phyloP scores from a whole-genome alignment of 1,140 invertebrate species.

The Trypoxylus dichotomus region DNA sequence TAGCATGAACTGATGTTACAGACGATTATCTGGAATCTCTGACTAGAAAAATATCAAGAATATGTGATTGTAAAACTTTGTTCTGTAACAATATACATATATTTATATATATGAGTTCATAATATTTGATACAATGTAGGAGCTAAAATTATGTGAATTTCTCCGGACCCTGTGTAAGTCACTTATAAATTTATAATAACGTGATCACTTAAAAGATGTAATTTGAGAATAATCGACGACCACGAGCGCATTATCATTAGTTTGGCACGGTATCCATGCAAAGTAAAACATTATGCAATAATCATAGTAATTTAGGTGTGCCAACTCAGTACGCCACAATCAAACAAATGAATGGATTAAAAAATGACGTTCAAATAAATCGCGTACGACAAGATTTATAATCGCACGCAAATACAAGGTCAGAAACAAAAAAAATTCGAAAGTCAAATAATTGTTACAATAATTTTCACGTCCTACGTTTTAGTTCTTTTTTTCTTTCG shows the following conservation, averaged over 20 bases:
- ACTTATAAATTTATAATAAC: too few species aligned
- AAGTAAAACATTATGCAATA: conserved; percentile 3
- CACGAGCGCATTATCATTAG: background rate
- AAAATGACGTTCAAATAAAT: background rate
- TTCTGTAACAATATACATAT: too few species aligned
- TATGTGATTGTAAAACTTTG: too few species aligned
- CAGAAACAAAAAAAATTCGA: background rate
- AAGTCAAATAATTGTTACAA: background rate
- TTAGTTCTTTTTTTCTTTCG: background rate
- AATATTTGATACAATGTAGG: too few species aligned
- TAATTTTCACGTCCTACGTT: background rate
- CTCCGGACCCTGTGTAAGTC: too few species aligned
- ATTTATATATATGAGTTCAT: too few species aligned
- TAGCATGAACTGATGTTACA: too few species aligned
- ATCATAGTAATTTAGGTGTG: background rate
- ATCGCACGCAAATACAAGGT: background rate
- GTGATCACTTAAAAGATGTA: too few species aligned
- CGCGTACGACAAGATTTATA: background rate
- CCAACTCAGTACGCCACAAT: background rate
- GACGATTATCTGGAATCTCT: too few species aligned
- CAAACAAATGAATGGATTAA: background rate
- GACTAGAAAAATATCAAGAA: too few species aligned
- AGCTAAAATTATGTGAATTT: too few species aligned
- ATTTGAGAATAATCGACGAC: too few species aligned
- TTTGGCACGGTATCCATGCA: background rate